Evolutionary conservation across 1,140 invertebrate species (phyloP).

Genomic region (Liolophura sinensis): DNA sequence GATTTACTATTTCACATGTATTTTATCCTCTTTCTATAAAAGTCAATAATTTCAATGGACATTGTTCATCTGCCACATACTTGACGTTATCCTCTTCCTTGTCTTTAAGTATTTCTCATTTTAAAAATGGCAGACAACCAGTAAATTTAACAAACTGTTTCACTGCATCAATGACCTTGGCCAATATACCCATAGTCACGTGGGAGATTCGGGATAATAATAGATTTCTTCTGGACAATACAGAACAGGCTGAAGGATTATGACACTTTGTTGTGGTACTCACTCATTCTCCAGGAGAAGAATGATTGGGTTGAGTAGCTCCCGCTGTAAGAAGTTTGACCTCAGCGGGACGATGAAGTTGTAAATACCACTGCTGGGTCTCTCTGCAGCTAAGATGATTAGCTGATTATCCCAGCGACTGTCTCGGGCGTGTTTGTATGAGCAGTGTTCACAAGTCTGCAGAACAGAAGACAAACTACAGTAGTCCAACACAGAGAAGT

Average conservation of each 20-base stretch:
- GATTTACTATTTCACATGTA: no score
- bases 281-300: constrained; percentile 80
- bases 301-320: constrained; percentile 93
- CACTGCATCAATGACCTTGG: background rate
- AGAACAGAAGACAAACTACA: constrained; percentile 15
- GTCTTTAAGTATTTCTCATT: no score
- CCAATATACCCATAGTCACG: no score
- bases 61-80: no score
- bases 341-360: constrained; percentile 97
- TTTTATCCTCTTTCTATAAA: no score
- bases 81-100: no score
- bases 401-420: constrained; percentile 98
- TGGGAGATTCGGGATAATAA: no score
- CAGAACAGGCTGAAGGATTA: no score
- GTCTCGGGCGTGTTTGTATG: constrained; percentile 89
- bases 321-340: constrained; percentile 93
- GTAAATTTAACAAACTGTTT: background rate
- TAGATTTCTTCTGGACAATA: no score
- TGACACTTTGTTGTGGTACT: constrained; percentile 18
- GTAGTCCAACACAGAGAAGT: background rate
- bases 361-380: constrained; percentile 95
- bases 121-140: no score
- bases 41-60: no score
- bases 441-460: constrained; percentile 91
- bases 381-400: constrained; percentile 95